Percentiles rank a stretch among this genome's conserved stretches.
Conservation (phyloP, 2,888 invertebrate species). For the Minunthozetes semirufus region DNA sequence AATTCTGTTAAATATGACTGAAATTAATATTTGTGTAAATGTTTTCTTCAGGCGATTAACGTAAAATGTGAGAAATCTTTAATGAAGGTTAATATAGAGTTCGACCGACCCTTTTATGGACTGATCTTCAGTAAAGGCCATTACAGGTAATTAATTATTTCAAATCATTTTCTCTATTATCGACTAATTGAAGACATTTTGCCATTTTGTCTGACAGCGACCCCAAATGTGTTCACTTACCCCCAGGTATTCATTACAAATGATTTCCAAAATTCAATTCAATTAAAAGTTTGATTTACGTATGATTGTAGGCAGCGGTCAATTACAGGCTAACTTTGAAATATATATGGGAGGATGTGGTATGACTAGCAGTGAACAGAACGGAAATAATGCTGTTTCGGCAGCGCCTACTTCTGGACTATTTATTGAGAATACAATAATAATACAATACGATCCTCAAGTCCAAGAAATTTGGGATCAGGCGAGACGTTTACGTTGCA, state of each 20-base stretch:
- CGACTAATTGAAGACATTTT: slow-evolving; percentile 10
- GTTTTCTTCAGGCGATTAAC: slow-evolving; percentile 51
- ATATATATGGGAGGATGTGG: slow-evolving; percentile 88
- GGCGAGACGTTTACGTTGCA: slow-evolving; percentile 80
- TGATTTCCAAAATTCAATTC: no score
- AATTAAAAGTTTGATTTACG: no score
- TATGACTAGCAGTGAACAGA: slow-evolving; percentile 73
- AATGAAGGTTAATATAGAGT: slow-evolving; percentile 89
- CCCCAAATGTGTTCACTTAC: slow-evolving; percentile 80
- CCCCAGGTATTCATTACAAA: slow-evolving; percentile 53
- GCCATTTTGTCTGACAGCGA: slow-evolving; percentile 57
- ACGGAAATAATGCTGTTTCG: slow-evolving; percentile 36
- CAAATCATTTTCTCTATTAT: slow-evolving; percentile 59
- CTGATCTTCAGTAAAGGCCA: slow-evolving; percentile 86
- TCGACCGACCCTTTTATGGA: slow-evolving; percentile 88
- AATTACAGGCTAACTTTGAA: slow-evolving; percentile 83
- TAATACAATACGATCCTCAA: slow-evolving; percentile 81
- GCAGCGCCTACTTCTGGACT: slow-evolving; percentile 56
- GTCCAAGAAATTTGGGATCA: slow-evolving; percentile 95
- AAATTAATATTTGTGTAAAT: background rate
- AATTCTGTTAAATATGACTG: background rate
- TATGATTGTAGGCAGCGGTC: slow-evolving; percentile 62
- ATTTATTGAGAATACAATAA: slow-evolving; percentile 88
- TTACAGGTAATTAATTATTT: slow-evolving; percentile 41
- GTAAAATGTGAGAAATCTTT: slow-evolving; percentile 93